Conservation (phyloP, 2,113 vertebrate species). For the Nansenia antarctica region DNA sequence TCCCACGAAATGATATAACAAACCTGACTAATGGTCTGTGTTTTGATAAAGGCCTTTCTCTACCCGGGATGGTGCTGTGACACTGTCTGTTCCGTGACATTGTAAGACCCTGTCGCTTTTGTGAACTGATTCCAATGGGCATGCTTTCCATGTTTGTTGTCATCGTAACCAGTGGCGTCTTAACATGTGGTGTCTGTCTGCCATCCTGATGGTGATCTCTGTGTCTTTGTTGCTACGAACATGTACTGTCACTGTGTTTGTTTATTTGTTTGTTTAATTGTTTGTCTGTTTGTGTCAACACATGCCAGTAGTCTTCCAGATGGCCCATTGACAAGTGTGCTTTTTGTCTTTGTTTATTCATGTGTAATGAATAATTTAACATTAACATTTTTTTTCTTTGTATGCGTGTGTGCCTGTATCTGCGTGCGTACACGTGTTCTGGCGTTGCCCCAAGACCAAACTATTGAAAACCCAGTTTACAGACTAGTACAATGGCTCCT, state of each 20-base stretch:
- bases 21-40: constrained; percentile 2
- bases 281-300: constrained; percentile 20
- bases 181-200: neutral
- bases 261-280: neutral
- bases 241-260: constrained; percentile 3
- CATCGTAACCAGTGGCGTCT: constrained; percentile 3
- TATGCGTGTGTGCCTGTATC: neutral
- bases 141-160: neutral
- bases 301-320: constrained; percentile 16
- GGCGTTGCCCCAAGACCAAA: constrained; percentile 33
- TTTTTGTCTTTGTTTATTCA: constrained; percentile 5
- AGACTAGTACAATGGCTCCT: constrained; percentile 41
- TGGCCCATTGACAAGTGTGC: constrained; percentile 12
- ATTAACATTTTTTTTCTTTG: constrained; percentile 8
- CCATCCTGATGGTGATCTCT: constrained; percentile 7
- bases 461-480: constrained; percentile 41
- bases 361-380: constrained; percentile 7
- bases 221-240: constrained; percentile 22
- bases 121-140: constrained; percentile 25
- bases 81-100: constrained; percentile 37
- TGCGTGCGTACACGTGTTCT: neutral
- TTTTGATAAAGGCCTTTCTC: constrained; percentile 19
- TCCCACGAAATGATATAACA: too few relatives aligned
- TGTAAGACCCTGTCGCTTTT: constrained; percentile 35
- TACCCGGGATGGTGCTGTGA: constrained; percentile 35